Evolutionary conservation across 2,888 invertebrate genomes (phyloP).

Genomic region (Sesia bembeciformis): DNA sequence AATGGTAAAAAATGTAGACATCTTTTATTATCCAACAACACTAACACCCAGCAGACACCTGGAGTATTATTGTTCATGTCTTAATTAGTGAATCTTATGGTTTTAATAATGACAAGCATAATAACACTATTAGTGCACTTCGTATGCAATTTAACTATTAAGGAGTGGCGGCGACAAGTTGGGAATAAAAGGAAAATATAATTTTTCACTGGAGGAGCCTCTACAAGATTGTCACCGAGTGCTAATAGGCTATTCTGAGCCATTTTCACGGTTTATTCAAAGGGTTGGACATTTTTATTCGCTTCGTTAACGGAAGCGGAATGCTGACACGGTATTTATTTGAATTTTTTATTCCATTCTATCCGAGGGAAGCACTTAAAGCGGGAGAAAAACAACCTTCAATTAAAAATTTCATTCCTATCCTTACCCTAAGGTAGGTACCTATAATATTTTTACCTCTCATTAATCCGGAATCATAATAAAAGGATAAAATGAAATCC

Average conservation of each 20-base stretch:
- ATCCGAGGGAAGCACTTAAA: conserved; percentile 1
- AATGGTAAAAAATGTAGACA: too few species aligned
- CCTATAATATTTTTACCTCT: too few species aligned
- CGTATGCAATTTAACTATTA: conserved; percentile 48
- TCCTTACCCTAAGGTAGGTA: conserved; percentile 5
- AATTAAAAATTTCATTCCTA: conserved; percentile 10
- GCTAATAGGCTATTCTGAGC: conserved; percentile 59
- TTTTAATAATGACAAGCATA: too few species aligned
- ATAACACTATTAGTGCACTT: too few species aligned
- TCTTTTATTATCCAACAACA: too few species aligned
- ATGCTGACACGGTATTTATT: conserved; percentile 38
- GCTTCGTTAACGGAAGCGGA: conserved; percentile 52
- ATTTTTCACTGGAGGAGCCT: conserved; percentile 43
- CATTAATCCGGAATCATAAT: neutral
- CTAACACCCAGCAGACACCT: too few species aligned
- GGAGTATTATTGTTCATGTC: too few species aligned
- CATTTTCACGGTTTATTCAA: conserved; percentile 59
- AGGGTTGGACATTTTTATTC: conserved; percentile 58
- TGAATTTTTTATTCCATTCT: conserved; percentile 31
- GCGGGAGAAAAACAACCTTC: conserved; percentile 4
- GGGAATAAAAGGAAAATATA: conserved; percentile 65
- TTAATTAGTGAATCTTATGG: too few species aligned
- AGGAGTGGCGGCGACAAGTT: conserved; percentile 31
- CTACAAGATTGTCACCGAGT: conserved; percentile 55
- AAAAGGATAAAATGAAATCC: neutral